Percentiles rank a stretch among this genome's conserved stretches.
These are phyloP conservation scores for Dermochelys coriacea DNA, from an alignment of 2,797 vertebrate genomes.

Conservation along the genomic window DNA sequence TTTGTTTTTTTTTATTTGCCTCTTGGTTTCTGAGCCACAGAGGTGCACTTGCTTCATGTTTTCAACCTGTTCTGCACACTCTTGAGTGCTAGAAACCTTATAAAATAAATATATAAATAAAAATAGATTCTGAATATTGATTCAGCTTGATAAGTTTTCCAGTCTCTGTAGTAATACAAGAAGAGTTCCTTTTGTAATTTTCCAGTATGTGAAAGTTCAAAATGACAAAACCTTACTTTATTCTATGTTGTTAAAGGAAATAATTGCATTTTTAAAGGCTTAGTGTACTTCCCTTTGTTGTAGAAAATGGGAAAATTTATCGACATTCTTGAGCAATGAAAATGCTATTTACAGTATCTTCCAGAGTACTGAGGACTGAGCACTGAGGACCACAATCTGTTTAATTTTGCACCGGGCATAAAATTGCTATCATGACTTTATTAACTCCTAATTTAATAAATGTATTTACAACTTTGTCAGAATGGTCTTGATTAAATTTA, in stretches of 20 bases:
- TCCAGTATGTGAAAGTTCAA: neutral
- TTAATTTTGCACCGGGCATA: neutral
- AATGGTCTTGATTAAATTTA: neutral
- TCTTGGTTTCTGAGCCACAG: neutral
- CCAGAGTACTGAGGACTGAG: no score
- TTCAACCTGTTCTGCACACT: neutral
- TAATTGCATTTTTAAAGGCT: neutral
- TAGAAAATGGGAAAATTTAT: neutral
- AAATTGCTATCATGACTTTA: neutral
- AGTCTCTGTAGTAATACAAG: neutral
- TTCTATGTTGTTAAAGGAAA: neutral
- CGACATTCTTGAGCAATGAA: neutral
- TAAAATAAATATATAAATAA: neutral
- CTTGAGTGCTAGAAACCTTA: neutral
- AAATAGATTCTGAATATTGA: neutral
- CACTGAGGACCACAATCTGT: neutral
- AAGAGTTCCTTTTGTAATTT: neutral
- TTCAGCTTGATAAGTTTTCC: neutral
- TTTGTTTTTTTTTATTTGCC: neutral
- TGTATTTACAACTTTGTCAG: neutral
- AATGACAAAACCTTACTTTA: no score
- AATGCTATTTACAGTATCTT: neutral
- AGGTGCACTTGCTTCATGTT: neutral
- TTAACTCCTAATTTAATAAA: neutral
- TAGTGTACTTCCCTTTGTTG: neutral